These are phyloP conservation scores for Phenganax marumi DNA, from an alignment of 92 coral and sea anemone genomes.

Conservation along the genomic window DNA sequence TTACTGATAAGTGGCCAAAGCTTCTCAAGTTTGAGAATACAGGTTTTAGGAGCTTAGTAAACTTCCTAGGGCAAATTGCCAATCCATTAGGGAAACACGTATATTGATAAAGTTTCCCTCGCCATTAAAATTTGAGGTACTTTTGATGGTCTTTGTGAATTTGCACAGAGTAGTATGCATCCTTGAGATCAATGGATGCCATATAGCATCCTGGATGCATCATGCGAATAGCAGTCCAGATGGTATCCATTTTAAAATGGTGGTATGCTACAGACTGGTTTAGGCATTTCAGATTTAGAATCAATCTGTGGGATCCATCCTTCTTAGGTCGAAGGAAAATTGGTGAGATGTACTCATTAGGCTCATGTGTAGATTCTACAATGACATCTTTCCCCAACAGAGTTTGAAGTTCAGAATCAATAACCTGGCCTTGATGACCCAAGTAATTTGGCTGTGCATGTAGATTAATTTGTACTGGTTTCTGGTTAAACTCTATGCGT, in stretches of 20 bases:
- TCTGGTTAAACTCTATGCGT: slow-evolving; percentile 10
- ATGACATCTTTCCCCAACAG: slow-evolving; percentile 39
- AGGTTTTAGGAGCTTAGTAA: too few species aligned
- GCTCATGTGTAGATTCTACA: slow-evolving; percentile 9
- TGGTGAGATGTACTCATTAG: slow-evolving; percentile 27
- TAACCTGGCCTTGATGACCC: slow-evolving; percentile 13
- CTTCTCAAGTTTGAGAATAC: too few species aligned
- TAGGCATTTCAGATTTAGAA: slow-evolving; percentile 41
- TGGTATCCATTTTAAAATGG: slow-evolving; percentile 47
- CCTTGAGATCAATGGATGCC: slow-evolving; percentile 27
- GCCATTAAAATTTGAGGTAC: slow-evolving; percentile 13
- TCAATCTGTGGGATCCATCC: slow-evolving; percentile 25
- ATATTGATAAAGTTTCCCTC: background rate
- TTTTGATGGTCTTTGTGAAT: slow-evolving; percentile 18
- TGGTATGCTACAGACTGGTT: slow-evolving; percentile 42
- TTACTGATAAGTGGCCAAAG: too few species aligned
- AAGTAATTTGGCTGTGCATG: slow-evolving; percentile 11
- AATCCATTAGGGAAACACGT: too few species aligned
- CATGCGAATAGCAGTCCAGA: slow-evolving; percentile 32
- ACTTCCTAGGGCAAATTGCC: too few species aligned
- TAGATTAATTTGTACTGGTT: slow-evolving; percentile 21
- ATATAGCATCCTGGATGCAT: slow-evolving; percentile 47
- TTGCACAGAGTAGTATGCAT: slow-evolving; percentile 41
- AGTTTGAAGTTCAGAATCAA: slow-evolving; percentile 37
- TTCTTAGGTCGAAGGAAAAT: slow-evolving; percentile 35